A percentile compares a stretch with the other conserved stretches of the same genome.
Conservation (phyloP, 1,140 invertebrate species). For the Brachionus rubens region DNA sequence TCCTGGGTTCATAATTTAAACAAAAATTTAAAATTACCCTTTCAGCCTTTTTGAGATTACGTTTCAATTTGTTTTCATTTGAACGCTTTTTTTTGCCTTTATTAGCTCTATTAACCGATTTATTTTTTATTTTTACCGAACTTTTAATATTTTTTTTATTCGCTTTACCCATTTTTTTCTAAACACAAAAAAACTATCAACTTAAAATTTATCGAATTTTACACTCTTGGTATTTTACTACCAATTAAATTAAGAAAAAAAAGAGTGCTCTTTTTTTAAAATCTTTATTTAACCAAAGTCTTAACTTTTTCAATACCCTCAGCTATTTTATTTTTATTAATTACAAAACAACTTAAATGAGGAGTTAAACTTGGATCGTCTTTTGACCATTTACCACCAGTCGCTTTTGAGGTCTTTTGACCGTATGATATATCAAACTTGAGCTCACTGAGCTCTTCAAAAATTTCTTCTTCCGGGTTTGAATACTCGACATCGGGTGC, state of each 20-base stretch:
- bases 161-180: conserved; percentile 6
- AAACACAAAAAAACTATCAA: not conserved
- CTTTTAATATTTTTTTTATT: conserved; percentile 39
- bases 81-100: not conserved
- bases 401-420: conserved; percentile 10
- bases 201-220: too few species aligned
- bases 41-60: not conserved
- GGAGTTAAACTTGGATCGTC: conserved; percentile 1
- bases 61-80: conserved; percentile 19
- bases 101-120: conserved; percentile 8
- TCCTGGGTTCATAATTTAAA: too few species aligned
- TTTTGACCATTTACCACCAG: conserved; percentile 27
- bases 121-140: conserved; percentile 33
- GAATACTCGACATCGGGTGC: not conserved
- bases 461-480: conserved; percentile 42
- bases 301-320: conserved; percentile 39
- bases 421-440: conserved; percentile 34
- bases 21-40: not conserved
- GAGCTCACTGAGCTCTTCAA: conserved; percentile 34
- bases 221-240: conserved; percentile 31
- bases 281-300: conserved; percentile 44
- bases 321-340: conserved; percentile 3
- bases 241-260: not conserved
- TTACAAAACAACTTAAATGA: not conserved
- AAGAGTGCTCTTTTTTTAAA: not conserved